A percentile compares a stretch with the other conserved stretches of the same genome.
phyloP scores from a whole-genome alignment of 2,797 vertebrate genomes.

The Coranthus polyacanthus region DNA sequence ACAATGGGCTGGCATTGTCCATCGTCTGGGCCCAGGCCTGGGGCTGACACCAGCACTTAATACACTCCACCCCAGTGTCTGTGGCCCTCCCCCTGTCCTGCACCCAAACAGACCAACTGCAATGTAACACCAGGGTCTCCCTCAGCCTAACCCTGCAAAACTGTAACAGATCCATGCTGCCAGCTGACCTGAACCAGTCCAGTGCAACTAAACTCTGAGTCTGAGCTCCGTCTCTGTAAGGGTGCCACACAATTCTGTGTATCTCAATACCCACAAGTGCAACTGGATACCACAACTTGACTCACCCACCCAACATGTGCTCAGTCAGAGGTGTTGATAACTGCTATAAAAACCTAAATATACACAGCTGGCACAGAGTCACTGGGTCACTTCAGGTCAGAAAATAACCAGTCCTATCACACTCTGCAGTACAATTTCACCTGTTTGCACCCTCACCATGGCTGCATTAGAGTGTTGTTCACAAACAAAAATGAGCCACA shows the following conservation, averaged over 20 bases:
- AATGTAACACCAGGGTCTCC: slow-evolving; percentile 73
- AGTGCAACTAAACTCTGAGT: slow-evolving; percentile 67
- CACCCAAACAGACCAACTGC: slow-evolving; percentile 75
- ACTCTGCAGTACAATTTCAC: slow-evolving; percentile 20
- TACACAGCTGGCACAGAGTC: slow-evolving; percentile 44
- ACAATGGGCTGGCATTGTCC: slow-evolving; percentile 81
- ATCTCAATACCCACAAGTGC: slow-evolving; percentile 61
- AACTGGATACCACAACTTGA: slow-evolving; percentile 68
- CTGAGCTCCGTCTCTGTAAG: slow-evolving; percentile 39
- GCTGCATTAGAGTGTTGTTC: slow-evolving; percentile 53
- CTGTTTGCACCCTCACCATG: slow-evolving; percentile 46
- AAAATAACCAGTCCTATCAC: slow-evolving; percentile 14
- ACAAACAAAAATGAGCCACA: slow-evolving; percentile 59
- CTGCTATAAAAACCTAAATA: slow-evolving; percentile 74
- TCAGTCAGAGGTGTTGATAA: slow-evolving; percentile 69
- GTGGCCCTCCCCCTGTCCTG: slow-evolving; percentile 27
- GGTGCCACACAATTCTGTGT: slow-evolving; percentile 62
- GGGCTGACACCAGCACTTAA: slow-evolving; percentile 76
- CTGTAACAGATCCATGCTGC: slow-evolving; percentile 65
- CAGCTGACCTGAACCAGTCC: slow-evolving; percentile 62
- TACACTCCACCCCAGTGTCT: slow-evolving; percentile 63
- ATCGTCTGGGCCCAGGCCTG: slow-evolving; percentile 69
- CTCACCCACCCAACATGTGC: slow-evolving; percentile 64
- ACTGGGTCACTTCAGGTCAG: slow-evolving; percentile 58
- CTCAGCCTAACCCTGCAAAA: slow-evolving; percentile 45